These are phyloP conservation scores for Drosophila santomea DNA, from an alignment of 1,140 invertebrate species.

Conservation along the genomic window DNA sequence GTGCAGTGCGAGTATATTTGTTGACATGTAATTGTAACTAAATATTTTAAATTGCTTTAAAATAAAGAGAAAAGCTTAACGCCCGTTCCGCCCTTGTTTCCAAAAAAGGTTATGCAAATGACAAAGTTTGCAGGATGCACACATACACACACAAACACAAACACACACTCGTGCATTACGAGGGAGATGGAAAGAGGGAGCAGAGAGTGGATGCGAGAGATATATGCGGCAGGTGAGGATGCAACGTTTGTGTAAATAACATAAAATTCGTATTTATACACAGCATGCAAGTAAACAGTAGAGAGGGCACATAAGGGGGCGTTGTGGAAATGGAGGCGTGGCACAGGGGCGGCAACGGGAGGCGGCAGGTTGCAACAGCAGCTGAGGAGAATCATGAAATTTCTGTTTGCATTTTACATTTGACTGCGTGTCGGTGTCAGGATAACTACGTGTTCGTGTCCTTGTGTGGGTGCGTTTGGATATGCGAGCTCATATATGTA, in stretches of 20 bases:
- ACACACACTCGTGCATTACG: slow-evolving; percentile 17
- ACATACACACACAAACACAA: slow-evolving; percentile 13
- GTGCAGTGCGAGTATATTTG: slow-evolving; percentile 49
- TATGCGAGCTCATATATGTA: slow-evolving; percentile 22
- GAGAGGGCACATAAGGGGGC: background rate
- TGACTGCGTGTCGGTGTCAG: slow-evolving; percentile 76
- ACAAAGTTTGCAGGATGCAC: slow-evolving; percentile 67
- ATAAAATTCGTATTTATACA: slow-evolving; percentile 83
- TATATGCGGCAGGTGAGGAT: slow-evolving; percentile 50
- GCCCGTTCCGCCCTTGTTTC: background rate
- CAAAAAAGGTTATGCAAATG: slow-evolving; percentile 79
- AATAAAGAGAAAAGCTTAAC: slow-evolving; percentile 63
- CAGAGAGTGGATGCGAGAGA: slow-evolving; percentile 1
- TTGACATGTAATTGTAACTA: slow-evolving; percentile 83
- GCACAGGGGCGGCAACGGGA: background rate
- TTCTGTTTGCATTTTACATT: slow-evolving; percentile 80
- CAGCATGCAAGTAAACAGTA: slow-evolving; percentile 74
- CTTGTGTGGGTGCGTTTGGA: slow-evolving; percentile 27
- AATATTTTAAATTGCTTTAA: slow-evolving; percentile 84
- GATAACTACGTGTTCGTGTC: slow-evolving; percentile 57
- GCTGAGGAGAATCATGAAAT: slow-evolving; percentile 62
- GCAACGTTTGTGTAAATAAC: slow-evolving; percentile 81
- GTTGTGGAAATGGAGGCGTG: background rate
- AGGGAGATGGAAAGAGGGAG: slow-evolving; percentile 1
- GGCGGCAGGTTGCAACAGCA: slow-evolving; percentile 29